Conservation (phyloP, 2,113 vertebrate species). For the Columbina picui region DNA sequence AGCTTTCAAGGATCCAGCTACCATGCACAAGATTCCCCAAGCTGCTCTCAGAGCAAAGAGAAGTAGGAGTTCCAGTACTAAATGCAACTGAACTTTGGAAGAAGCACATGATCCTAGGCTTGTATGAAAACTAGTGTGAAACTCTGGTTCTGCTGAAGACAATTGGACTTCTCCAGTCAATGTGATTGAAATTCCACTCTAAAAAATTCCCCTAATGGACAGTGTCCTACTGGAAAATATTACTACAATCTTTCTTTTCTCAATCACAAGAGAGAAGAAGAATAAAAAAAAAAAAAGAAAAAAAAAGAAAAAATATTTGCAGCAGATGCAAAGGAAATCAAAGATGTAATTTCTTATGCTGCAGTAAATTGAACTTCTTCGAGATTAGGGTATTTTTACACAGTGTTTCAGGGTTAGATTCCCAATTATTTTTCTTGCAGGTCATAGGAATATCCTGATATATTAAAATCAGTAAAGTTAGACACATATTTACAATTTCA, state of each 20-base stretch:
- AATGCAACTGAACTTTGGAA: not conserved
- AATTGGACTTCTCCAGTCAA: not conserved
- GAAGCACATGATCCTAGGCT: not conserved
- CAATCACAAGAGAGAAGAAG: not conserved
- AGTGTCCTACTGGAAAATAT: not conserved
- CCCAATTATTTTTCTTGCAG: not conserved
- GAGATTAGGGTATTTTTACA: not conserved
- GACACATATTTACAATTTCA: not conserved
- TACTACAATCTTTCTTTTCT: not conserved
- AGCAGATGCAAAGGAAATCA: not conserved
- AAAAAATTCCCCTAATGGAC: not conserved
- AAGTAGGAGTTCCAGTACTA: not conserved
- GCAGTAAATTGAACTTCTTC: not conserved
- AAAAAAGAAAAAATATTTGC: not conserved
- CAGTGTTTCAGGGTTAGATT: not conserved
- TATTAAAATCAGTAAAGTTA: not conserved
- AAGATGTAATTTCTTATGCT: not conserved
- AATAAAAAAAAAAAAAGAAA: rapidly evolving
- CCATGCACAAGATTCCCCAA: not conserved
- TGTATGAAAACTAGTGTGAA: not conserved
- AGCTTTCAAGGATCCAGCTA: not conserved
- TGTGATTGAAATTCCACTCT: not conserved
- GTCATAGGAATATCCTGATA: not conserved
- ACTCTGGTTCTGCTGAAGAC: not conserved
- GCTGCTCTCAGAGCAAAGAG: not conserved